Evolutionary conservation across 2,113 vertebrate genomes (phyloP).

Genomic region (Colaptes auratus): DNA sequence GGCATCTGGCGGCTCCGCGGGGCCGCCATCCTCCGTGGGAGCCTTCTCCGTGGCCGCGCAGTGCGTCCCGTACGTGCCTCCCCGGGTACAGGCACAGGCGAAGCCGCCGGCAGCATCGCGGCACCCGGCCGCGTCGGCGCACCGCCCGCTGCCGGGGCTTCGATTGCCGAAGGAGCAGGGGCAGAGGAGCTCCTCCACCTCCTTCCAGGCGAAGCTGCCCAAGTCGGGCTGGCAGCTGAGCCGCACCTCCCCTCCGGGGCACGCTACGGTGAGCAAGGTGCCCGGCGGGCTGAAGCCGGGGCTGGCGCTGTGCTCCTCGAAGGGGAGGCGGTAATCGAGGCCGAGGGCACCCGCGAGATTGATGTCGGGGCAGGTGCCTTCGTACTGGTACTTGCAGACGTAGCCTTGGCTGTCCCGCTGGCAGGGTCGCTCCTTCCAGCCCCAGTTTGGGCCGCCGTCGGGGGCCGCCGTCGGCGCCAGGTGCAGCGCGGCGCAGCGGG

Average conservation of each 20-base stretch:
- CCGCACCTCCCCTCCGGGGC: not conserved
- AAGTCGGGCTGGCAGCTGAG: not conserved
- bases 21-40: not conserved
- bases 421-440: conserved; percentile 70
- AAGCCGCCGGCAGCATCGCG: conserved; percentile 31
- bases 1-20: not conserved
- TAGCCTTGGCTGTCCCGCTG: conserved; percentile 34
- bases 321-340: conserved; percentile 64
- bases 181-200: conserved; percentile 14
- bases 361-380: conserved; percentile 54
- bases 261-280: conserved; percentile 63
- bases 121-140: conserved; percentile 28
- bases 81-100: conserved; percentile 33
- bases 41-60: not conserved
- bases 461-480: not conserved
- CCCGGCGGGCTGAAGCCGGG: conserved; percentile 73
- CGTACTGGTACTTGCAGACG: conserved; percentile 70
- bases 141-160: not conserved
- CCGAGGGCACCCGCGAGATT: conserved; percentile 9
- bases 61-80: not conserved
- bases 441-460: not conserved
- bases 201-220: conserved; percentile 9
- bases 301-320: conserved; percentile 40
- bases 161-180: conserved; percentile 48
- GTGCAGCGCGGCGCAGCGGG: conserved; percentile 68